phyloP scores from a whole-genome alignment of 2,797 vertebrate species.

The Oophaga sylvatica region DNA sequence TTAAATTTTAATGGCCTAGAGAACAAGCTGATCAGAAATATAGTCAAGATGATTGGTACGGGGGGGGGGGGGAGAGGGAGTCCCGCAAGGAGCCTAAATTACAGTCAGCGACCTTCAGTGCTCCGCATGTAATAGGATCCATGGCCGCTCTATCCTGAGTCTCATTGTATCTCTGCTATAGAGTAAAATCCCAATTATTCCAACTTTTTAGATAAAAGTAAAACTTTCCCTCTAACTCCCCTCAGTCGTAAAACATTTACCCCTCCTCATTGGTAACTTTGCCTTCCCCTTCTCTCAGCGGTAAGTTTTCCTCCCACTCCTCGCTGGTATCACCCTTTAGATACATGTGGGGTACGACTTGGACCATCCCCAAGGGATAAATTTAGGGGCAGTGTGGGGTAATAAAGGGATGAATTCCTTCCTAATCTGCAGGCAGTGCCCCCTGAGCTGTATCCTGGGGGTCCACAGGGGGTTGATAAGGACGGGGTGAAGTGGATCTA shows the following conservation, averaged over 20 bases:
- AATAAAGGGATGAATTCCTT: slow-evolving; percentile 68
- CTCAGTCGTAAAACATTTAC: no score
- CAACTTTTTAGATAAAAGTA: no score
- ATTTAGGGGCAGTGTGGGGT: slow-evolving; percentile 58
- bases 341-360: slow-evolving; percentile 36
- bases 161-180: neutral
- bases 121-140: neutral
- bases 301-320: no score
- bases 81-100: neutral
- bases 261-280: no score
- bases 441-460: neutral
- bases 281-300: neutral
- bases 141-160: neutral
- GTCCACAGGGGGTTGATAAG: neutral
- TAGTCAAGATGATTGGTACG: neutral
- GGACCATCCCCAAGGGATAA: slow-evolving; percentile 40
- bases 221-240: no score
- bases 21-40: neutral
- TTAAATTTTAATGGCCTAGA: neutral
- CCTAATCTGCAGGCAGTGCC: neutral
- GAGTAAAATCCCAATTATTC: neutral
- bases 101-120: neutral
- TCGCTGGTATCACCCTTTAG: no score
- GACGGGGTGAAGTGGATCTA: neutral
- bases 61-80: neutral